Percentiles rank a stretch among this genome's conserved stretches.
These are phyloP conservation scores for Sericinus montela DNA, from an alignment of 2,888 invertebrate species.

Conservation along the genomic window DNA sequence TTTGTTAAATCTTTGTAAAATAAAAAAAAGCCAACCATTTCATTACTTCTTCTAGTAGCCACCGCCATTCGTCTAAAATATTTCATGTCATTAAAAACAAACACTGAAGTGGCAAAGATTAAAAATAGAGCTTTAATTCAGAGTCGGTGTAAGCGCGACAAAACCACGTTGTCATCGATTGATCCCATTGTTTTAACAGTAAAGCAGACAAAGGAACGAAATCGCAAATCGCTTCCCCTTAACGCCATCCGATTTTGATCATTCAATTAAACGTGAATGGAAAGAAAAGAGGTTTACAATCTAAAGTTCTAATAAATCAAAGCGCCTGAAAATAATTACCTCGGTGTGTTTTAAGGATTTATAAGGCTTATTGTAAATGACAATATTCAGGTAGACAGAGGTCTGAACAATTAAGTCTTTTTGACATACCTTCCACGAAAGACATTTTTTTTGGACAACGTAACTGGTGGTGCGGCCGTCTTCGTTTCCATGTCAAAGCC, in stretches of 20 bases:
- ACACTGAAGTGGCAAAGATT: constrained; percentile 26
- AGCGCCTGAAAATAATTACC: constrained; percentile 58
- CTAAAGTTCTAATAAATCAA: constrained; percentile 66
- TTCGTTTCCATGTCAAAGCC: no score
- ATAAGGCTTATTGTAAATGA: background rate
- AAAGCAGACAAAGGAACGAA: constrained; percentile 44
- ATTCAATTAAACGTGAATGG: constrained; percentile 68
- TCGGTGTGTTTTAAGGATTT: background rate
- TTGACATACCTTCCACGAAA: no score
- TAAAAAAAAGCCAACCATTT: background rate
- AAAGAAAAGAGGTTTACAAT: constrained; percentile 70
- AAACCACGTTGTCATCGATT: constrained; percentile 45
- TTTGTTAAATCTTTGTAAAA: no score
- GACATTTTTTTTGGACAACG: no score
- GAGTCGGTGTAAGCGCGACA: constrained; percentile 21
- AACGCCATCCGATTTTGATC: constrained; percentile 59
- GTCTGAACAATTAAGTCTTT: no score
- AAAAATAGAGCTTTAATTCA: constrained; percentile 25
- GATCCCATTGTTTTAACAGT: constrained; percentile 58
- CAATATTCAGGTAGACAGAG: no score
- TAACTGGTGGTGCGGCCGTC: no score
- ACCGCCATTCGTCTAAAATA: background rate
- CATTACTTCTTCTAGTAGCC: background rate
- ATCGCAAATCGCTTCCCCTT: constrained; percentile 30
- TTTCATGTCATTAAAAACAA: background rate